phyloP scores from a whole-genome alignment of 2,888 invertebrate species.

The Athripsodes cinereus region DNA sequence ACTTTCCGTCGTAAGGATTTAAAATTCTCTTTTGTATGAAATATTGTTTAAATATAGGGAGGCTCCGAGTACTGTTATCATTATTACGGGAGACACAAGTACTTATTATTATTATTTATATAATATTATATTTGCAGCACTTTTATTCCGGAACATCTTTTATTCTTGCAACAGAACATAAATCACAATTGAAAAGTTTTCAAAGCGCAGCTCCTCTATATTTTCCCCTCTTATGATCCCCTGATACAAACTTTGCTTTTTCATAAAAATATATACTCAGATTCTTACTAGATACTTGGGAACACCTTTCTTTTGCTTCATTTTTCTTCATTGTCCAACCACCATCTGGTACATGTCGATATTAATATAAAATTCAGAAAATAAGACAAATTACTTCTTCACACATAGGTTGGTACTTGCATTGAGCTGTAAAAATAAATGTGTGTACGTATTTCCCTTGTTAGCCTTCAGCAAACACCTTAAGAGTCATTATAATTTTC shows the following conservation, averaged over 20 bases:
- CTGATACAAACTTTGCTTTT: conserved; percentile 13
- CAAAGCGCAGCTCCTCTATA: conserved; percentile 2
- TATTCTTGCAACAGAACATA: conserved; percentile 9
- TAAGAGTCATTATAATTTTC: no score
- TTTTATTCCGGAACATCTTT: neutral
- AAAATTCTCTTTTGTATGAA: neutral
- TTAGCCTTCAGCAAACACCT: no score
- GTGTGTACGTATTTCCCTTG: no score
- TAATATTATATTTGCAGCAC: conserved; percentile 1
- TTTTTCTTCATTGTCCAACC: no score
- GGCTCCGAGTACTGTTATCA: neutral
- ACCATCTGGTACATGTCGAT: no score
- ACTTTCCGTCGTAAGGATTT: neutral
- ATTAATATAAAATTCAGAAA: no score
- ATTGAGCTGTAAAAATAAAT: no score
- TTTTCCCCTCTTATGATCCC: conserved; percentile 7
- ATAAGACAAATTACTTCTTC: no score
- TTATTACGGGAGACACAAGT: neutral
- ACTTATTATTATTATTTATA: neutral
- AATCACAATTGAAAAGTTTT: conserved; percentile 12
- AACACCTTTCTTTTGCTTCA: no score
- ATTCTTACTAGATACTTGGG: no score
- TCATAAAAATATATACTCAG: conserved; percentile 12
- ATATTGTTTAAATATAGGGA: neutral
- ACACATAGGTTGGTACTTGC: no score